A percentile compares a stretch with the other conserved stretches of the same genome.
These are phyloP conservation scores for Heterotis niloticus DNA, from an alignment of 2,113 vertebrate genomes.

Conservation along the genomic window DNA sequence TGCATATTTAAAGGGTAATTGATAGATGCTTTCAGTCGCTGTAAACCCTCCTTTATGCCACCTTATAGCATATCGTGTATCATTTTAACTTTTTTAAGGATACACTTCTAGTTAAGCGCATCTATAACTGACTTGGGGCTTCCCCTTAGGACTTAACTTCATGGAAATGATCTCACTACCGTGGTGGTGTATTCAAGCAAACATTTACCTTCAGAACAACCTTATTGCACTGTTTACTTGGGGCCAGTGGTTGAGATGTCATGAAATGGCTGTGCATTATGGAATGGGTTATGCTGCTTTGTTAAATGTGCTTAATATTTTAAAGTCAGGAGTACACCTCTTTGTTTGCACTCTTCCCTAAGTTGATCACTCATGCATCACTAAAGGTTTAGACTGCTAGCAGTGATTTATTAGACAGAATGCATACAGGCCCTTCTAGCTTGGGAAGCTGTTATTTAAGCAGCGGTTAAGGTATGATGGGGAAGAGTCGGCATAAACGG, in stretches of 20 bases:
- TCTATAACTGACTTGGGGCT: too few relatives aligned
- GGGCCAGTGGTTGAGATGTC: too few relatives aligned
- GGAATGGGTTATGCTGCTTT: background rate
- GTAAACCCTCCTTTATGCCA: slow-evolving; percentile 42
- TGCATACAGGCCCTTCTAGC: background rate
- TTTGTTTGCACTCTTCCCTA: background rate
- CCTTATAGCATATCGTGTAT: slow-evolving; percentile 50
- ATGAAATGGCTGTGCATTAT: background rate
- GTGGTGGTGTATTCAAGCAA: too few relatives aligned
- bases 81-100: slow-evolving; percentile 48
- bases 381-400: slow-evolving; percentile 16
- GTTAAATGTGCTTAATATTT: slow-evolving; percentile 22
- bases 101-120: too few relatives aligned
- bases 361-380: too few relatives aligned
- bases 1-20: slow-evolving; percentile 67
- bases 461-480: background rate
- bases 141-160: too few relatives aligned
- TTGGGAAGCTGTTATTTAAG: background rate
- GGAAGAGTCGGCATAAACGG: background rate
- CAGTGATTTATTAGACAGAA: background rate
- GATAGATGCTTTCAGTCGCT: slow-evolving; percentile 53
- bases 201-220: too few relatives aligned
- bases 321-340: slow-evolving; percentile 17
- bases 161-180: too few relatives aligned
- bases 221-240: too few relatives aligned